These are phyloP conservation scores for Balaenoptera acutorostrata DNA, from an alignment of 2,113 vertebrate species.

Conservation along the genomic window DNA sequence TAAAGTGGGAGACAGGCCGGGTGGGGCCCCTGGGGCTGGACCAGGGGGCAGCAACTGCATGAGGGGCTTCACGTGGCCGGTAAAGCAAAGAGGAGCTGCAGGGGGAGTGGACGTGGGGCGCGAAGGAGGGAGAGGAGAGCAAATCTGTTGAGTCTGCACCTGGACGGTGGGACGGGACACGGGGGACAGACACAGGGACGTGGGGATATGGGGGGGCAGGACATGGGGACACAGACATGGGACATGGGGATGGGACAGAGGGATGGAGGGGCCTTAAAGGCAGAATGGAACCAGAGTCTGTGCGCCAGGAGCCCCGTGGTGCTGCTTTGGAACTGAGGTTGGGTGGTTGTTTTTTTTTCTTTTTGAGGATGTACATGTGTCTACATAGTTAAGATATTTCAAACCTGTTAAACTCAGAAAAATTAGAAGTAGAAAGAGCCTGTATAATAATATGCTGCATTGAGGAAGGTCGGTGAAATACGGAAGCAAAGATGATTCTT, in stretches of 20 bases:
- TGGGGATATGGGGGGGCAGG: background rate
- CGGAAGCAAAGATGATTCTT: background rate
- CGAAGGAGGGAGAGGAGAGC: background rate
- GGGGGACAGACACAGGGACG: too few species aligned
- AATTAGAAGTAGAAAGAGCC: background rate
- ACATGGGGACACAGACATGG: background rate
- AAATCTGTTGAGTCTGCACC: background rate
- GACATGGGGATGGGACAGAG: background rate
- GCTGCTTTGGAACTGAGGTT: background rate
- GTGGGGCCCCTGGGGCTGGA: background rate
- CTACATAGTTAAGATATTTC: background rate
- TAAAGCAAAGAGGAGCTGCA: background rate
- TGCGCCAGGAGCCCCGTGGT: fast-evolving
- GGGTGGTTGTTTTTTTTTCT: too few species aligned
- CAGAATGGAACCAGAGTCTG: background rate
- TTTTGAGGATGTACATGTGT: background rate
- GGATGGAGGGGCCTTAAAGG: background rate
- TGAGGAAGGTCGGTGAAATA: background rate
- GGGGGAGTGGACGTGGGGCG: background rate
- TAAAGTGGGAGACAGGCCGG: background rate
- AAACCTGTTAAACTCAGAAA: background rate
- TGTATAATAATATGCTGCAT: background rate
- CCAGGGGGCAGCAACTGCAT: background rate
- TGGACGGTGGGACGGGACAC: background rate
- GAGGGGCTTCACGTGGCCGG: background rate